Evolutionary conservation across 2,113 vertebrate genomes (phyloP), one percentile per base, ranked within the genome.

Genomic region (Proterorhinus semilunaris): DNA sequence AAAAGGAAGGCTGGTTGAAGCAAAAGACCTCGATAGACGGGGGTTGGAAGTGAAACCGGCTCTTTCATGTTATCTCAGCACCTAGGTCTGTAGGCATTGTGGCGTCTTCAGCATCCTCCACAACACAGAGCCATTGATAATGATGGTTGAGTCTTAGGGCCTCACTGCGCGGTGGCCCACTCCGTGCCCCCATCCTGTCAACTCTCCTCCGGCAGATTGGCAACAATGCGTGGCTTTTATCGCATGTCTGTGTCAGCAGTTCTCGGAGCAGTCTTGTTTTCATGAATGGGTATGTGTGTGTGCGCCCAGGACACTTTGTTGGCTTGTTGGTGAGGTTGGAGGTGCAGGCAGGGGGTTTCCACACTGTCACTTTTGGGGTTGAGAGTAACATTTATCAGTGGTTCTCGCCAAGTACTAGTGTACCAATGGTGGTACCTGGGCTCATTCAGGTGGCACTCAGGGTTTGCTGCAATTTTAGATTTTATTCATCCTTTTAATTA

Each of bases 121-220:
- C 49, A 50, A 69, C 65, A n/a, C 74, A 49, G 45, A 66, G 65
- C 68, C 70, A 50, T 27, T 10, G 81, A 17, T 82, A 79, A 17
- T 81, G 74, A 78, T 76, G 81, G 83, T 71, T 66, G 74, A 77
- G 71, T 69, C 57, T 55, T 80, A 70, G 65, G 68, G 67, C 67
- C 73, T 76, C 82, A 44, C 12, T 61, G 36, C 75, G 78, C 69
- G 78, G 8, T 53, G 52, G 79, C 81, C 86, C 77, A 81, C 79
- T 69, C 76, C 44, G 51, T 74, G 79, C 70, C 27, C 80, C 81
- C 73, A 79, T 61, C 85, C 84, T 87, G 83, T 81, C 70, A 62
- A 66, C 61, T 75, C 43, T 78, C 75, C 74, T 66, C 61, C 69
- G 63, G 79, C 80, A 84, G 72, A 79, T 70, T 71, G 75, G 68